phyloP scores from a whole-genome alignment of 2,113 vertebrate species.

The Chascanopsetta lugubris region DNA sequence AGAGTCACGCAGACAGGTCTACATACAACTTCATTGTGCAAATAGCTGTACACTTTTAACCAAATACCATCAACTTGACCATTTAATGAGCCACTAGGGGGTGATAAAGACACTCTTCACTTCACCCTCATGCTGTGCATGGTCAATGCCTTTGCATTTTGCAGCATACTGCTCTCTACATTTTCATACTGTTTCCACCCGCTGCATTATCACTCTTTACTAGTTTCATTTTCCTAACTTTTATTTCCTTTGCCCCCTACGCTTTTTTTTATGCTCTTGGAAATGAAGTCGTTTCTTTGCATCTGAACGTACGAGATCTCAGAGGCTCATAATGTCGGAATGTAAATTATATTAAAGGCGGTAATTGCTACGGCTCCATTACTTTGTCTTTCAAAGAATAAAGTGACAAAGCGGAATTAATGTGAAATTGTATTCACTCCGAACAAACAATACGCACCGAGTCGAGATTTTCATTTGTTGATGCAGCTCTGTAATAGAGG shows the following conservation, averaged over 20 bases:
- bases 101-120: too few species aligned
- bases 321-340: not conserved
- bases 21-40: not conserved
- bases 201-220: not conserved
- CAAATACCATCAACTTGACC: too few species aligned
- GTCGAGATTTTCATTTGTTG: constrained; percentile 38
- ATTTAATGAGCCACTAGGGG: too few species aligned
- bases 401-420: constrained; percentile 16
- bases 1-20: not conserved
- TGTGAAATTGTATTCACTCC: constrained; percentile 35
- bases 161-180: too few species aligned
- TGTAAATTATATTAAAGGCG: not conserved
- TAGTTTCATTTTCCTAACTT: not conserved
- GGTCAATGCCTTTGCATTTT: too few species aligned
- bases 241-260: too few species aligned
- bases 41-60: constrained; percentile 10
- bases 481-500: constrained; percentile 14
- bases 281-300: not conserved
- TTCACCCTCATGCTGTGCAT: too few species aligned
- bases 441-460: constrained; percentile 48
- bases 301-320: not conserved
- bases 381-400: not conserved
- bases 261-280: not conserved
- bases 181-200: too few species aligned
- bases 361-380: not conserved